These are phyloP conservation scores for Hucho hucho DNA, from an alignment of 2,113 vertebrate species.

Conservation along the genomic window DNA sequence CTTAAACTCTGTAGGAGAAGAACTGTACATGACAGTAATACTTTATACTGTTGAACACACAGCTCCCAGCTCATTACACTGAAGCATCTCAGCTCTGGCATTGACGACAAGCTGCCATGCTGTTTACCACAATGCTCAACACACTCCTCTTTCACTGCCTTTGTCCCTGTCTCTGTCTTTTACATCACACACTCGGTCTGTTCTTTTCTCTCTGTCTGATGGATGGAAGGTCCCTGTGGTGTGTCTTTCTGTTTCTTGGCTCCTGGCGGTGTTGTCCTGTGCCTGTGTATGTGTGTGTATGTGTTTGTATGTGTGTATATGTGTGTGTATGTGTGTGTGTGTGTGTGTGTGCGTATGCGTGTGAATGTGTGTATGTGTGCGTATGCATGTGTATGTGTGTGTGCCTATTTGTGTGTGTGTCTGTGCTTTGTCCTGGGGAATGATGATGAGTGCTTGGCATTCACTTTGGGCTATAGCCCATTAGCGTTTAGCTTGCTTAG, in stretches of 20 bases:
- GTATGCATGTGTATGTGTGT: slow-evolving; percentile 19
- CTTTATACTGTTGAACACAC: not conserved
- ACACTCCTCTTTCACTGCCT: slow-evolving; percentile 10
- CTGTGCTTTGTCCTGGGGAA: slow-evolving; percentile 6
- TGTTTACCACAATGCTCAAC: slow-evolving; percentile 22
- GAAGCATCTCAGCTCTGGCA: no score
- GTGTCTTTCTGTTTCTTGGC: slow-evolving; percentile 30
- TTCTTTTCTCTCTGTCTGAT: not conserved
- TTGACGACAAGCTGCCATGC: slow-evolving; percentile 1
- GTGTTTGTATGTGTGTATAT: slow-evolving; percentile 15
- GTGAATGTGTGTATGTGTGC: not conserved
- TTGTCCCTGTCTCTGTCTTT: slow-evolving; percentile 1
- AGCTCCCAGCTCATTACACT: no score
- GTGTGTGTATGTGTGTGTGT: not conserved
- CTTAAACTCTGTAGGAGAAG: no score
- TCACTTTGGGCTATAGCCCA: slow-evolving; percentile 18
- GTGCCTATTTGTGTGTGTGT: not conserved
- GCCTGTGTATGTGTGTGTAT: slow-evolving; percentile 9
- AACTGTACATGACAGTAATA: not conserved
- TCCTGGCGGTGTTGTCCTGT: slow-evolving; percentile 2
- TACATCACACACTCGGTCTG: slow-evolving; percentile 9
- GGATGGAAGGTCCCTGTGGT: not conserved
- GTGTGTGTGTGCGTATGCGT: slow-evolving; percentile 7
- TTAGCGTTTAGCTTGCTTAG: slow-evolving; percentile 2
- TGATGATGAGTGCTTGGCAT: slow-evolving; percentile 2